Evolutionary conservation across 2,797 vertebrate genomes (phyloP), one percentile per base, ranked within the genome.

Genomic region (Ptychobarbus kaznakovi): DNA sequence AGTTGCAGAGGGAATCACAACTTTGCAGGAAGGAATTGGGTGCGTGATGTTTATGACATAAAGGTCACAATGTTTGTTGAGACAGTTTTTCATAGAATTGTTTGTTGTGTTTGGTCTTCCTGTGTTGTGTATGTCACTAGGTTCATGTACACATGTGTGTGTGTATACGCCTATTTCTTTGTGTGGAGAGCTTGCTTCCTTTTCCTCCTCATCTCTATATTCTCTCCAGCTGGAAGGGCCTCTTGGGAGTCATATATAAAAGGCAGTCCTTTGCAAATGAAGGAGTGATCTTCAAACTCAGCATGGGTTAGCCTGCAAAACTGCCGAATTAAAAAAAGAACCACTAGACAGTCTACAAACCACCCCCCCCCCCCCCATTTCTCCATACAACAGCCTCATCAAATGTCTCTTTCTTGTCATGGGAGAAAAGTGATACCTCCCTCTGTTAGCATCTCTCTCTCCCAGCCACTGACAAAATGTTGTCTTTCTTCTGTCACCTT

Each of bases 191-290:
- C 70, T 51, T 86, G 58, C 86, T 88, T 87, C 82, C 49, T 11
- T 75, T 88, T 91, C 86, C 70, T 87, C 82, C 91, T 81, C 38
- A 77, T 82, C 87, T 84, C 63, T 86, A 18, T 79, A 82, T 85
- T 92, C 92, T 90, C 90, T 78, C 87, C 53, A 78, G 75, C 83
- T 78, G 8, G 82, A 68, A 89, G 88, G 89, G 87, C 90, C 90
- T 89, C 89, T 91, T 91, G 87, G 87, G 92, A 93, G 81, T 84
- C 44, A 3, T 80, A 89, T 88, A 94, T 94, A 91, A 95, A 95
- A 95, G 92, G 90, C 80, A 6, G 88, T 93, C 91, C 90, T 92
- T 91, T 77, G 85, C 87, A 90, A 92, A 93, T 92, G 89, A 94
- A 94, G 92, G 90, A 81, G 90, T 90, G 90, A 83, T 92, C 88